These are phyloP conservation scores for Prenolepis imparis DNA, from an alignment of 2,888 invertebrate species.

Conservation along the genomic window DNA sequence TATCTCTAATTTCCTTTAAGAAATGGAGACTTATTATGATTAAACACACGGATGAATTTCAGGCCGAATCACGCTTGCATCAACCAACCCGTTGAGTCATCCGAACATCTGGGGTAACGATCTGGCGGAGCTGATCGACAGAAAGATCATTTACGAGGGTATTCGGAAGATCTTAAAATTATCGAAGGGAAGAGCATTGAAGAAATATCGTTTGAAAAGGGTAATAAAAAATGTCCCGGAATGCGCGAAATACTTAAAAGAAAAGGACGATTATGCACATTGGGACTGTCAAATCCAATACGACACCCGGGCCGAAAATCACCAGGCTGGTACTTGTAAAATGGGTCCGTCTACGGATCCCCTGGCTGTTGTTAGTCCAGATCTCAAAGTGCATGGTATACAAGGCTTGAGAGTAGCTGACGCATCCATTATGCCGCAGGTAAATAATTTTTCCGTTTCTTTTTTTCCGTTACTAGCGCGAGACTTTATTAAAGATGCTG, in stretches of 20 bases:
- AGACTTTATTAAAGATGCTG: background rate
- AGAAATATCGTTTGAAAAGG: conserved; percentile 64
- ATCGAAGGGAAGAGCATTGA: conserved; percentile 87
- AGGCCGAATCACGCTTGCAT: conserved; percentile 88
- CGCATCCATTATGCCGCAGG: conserved; percentile 88
- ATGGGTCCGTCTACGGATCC: conserved; percentile 92
- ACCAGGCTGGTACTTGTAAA: conserved; percentile 93
- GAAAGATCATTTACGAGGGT: conserved; percentile 89
- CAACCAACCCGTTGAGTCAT: conserved; percentile 89
- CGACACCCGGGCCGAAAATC: conserved; percentile 93
- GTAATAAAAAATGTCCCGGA: conserved; percentile 36
- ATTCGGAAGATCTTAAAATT: conserved; percentile 88
- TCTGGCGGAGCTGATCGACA: conserved; percentile 89
- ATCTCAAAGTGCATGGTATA: conserved; percentile 89
- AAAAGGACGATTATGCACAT: conserved; percentile 87
- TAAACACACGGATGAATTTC: background rate
- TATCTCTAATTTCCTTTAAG: background rate
- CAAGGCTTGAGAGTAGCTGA: conserved; percentile 87
- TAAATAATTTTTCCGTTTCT: conserved; percentile 75
- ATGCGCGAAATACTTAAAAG: conserved; percentile 63
- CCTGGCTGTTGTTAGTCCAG: conserved; percentile 91
- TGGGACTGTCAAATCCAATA: conserved; percentile 91
- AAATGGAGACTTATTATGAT: background rate
- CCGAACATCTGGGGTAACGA: conserved; percentile 93
- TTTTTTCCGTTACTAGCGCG: background rate